A percentile compares a stretch with the other conserved stretches of the same genome.
Conservation (phyloP, 2,113 vertebrate species). For the Phycodurus eques region DNA sequence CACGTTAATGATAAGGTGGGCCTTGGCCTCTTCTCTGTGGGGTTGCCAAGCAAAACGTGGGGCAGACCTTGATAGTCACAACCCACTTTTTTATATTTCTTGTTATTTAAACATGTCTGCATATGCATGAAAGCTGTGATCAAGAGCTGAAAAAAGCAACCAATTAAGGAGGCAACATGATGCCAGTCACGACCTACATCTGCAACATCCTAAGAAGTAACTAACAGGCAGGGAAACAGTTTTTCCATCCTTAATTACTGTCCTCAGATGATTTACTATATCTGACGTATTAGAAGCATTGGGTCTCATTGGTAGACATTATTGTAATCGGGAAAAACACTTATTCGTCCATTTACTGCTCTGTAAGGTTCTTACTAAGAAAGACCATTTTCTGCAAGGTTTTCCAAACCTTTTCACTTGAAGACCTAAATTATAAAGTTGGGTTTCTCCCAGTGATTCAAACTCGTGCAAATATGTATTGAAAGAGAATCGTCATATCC, state of each 20-base stretch:
- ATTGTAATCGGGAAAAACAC: neutral
- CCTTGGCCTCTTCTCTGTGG: conserved; percentile 16
- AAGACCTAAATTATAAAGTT: neutral
- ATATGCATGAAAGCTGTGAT: neutral
- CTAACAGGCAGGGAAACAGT: neutral
- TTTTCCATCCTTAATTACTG: neutral
- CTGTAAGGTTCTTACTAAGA: neutral
- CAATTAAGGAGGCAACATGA: conserved; percentile 3
- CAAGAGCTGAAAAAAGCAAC: conserved; percentile 6
- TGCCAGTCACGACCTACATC: conserved; percentile 2
- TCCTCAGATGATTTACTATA: neutral
- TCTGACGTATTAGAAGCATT: neutral
- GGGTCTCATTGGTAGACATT: neutral
- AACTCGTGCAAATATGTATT: neutral
- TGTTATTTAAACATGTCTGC: neutral
- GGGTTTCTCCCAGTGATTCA: neutral
- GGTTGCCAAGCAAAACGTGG: conserved; percentile 11
- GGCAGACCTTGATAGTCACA: conserved; percentile 1
- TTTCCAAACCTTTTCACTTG: neutral
- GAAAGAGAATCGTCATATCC: neutral
- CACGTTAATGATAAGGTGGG: conserved; percentile 28
- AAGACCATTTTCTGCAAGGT: neutral
- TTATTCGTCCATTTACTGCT: neutral
- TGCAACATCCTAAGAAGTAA: conserved; percentile 1
- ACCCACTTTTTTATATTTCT: neutral